Evolutionary conservation across 2,797 vertebrate species (phyloP).

Genomic region (Dendrocincla tyrannina): DNA sequence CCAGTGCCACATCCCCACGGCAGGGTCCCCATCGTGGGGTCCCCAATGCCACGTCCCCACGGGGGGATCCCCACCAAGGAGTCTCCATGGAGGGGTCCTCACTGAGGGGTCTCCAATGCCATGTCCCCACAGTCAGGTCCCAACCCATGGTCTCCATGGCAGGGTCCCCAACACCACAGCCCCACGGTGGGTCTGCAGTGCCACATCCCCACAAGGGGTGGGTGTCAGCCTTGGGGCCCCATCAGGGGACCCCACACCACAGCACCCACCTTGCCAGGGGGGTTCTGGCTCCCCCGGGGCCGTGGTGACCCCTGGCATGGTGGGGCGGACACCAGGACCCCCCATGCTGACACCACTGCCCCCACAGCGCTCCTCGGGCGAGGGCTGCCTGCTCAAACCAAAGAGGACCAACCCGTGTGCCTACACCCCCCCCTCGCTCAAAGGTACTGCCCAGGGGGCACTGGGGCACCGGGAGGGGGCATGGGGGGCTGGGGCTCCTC

Average conservation of each 20-base stretch:
- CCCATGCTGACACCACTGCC: accelerated
- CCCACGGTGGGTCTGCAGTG: too few relatives aligned
- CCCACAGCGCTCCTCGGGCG: slow-evolving; percentile 87
- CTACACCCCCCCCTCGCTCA: slow-evolving; percentile 95
- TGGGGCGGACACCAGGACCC: background rate
- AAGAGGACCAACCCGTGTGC: slow-evolving; percentile 89
- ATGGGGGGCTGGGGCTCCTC: accelerated
- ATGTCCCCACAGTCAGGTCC: background rate
- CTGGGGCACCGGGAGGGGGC: background rate
- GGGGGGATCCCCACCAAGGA: too few relatives aligned
- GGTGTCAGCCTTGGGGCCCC: background rate
- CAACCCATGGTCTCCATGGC: background rate
- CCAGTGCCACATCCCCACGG: too few relatives aligned
- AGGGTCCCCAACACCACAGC: background rate
- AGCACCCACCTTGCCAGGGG: background rate
- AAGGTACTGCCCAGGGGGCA: slow-evolving; percentile 84
- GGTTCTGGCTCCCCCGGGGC: background rate
- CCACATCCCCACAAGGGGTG: background rate
- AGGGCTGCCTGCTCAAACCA: slow-evolving; percentile 92
- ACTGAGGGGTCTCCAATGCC: background rate
- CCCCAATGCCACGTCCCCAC: too few relatives aligned
- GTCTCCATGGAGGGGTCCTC: accelerated
- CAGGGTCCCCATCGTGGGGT: too few relatives aligned
- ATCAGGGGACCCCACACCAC: accelerated
- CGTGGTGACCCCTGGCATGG: accelerated